Conservation (phyloP, 2,888 invertebrate genomes). For the Eustalomyia histrio region DNA sequence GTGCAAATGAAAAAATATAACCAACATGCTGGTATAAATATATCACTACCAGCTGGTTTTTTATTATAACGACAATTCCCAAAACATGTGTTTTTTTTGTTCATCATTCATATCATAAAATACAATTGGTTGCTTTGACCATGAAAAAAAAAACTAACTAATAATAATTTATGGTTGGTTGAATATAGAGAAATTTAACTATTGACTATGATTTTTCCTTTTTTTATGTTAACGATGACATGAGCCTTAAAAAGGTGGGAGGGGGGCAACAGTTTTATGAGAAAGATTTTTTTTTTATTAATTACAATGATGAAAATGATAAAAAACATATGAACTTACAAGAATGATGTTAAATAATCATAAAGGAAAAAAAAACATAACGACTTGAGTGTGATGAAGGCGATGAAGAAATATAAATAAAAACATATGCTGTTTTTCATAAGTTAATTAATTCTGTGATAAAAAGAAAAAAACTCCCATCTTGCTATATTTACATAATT, state of each 20-base stretch:
- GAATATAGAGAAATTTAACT: slow-evolving; percentile 4
- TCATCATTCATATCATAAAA: not conserved
- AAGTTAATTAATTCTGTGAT: not conserved
- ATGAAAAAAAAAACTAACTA: not conserved
- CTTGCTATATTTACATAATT: no score
- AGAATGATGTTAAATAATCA: not conserved
- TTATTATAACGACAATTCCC: not conserved
- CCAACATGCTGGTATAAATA: not conserved
- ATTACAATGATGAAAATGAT: not conserved
- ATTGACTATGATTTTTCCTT: slow-evolving; percentile 1
- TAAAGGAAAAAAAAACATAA: not conserved
- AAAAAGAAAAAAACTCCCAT: no score
- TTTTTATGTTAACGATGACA: not conserved
- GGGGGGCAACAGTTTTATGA: not conserved
- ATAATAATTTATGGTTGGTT: not conserved
- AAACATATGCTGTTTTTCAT: not conserved
- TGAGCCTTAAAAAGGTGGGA: not conserved
- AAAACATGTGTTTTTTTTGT: not conserved
- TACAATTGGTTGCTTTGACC: not conserved
- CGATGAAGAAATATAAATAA: not conserved
- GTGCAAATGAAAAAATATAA: not conserved
- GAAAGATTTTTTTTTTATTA: not conserved
- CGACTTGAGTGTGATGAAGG: not conserved
- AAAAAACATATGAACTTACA: no score
- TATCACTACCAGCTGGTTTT: not conserved